A percentile compares a stretch with the other conserved stretches of the same genome.
phyloP scores from a whole-genome alignment of 1,140 invertebrate species.

The Acromyrmex charruanus region DNA sequence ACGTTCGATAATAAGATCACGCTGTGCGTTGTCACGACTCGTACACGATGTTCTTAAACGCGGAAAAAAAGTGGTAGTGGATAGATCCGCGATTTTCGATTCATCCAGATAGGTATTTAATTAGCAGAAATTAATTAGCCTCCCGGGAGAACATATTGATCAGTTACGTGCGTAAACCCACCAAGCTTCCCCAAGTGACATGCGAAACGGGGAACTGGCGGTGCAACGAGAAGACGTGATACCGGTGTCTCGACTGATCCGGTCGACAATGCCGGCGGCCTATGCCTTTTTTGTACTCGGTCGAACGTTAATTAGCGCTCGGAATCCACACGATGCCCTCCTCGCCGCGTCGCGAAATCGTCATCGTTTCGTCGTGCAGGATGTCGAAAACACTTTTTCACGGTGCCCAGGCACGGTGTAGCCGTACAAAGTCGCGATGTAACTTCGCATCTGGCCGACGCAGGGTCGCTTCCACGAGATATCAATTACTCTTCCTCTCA shows the following conservation, averaged over 20 bases:
- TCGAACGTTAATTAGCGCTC: slow-evolving; percentile 78
- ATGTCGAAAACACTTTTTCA: slow-evolving; percentile 57
- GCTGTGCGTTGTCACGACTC: not conserved
- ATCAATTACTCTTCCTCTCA: slow-evolving; percentile 46
- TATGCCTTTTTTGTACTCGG: slow-evolving; percentile 65
- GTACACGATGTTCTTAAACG: slow-evolving; percentile 28
- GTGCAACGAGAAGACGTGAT: slow-evolving; percentile 69
- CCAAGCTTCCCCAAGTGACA: slow-evolving; percentile 1
- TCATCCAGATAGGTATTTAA: slow-evolving; percentile 50
- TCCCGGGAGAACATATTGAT: slow-evolving; percentile 44
- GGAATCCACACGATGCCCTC: slow-evolving; percentile 67
- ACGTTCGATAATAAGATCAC: not conserved
- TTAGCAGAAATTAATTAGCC: slow-evolving; percentile 64
- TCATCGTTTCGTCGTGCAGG: slow-evolving; percentile 52
- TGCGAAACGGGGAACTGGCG: slow-evolving; percentile 35
- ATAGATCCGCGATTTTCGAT: slow-evolving; percentile 1
- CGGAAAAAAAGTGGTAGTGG: not conserved
- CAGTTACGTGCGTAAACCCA: slow-evolving; percentile 46
- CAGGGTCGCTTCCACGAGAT: not conserved
- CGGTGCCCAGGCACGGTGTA: slow-evolving; percentile 3
- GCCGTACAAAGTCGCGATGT: slow-evolving; percentile 27
- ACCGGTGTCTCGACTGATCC: slow-evolving; percentile 72
- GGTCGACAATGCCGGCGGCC: slow-evolving; percentile 71
- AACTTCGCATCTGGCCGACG: slow-evolving; percentile 50
- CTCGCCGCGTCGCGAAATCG: slow-evolving; percentile 69